Evolutionary conservation across 2,888 invertebrate species (phyloP).

Genomic region (Tyria jacobaeae): DNA sequence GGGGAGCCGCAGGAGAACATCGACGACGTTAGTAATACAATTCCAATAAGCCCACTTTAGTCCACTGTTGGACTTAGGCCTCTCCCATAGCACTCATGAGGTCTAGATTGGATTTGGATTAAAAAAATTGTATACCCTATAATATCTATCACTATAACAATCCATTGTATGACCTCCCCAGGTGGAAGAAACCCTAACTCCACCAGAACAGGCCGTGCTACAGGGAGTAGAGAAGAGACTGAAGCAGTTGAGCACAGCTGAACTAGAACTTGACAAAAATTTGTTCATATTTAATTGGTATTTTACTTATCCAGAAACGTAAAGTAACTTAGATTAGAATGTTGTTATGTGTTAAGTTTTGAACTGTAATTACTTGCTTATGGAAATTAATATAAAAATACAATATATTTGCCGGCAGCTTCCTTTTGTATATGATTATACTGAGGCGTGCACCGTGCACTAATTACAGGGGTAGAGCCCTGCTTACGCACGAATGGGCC

Average conservation of each 20-base stretch:
- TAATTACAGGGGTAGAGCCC: too few species aligned
- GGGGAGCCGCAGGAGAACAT: constrained; percentile 93
- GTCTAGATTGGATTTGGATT: too few species aligned
- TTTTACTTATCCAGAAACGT: constrained; percentile 75
- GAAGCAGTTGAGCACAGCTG: constrained; percentile 91
- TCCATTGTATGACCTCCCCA: constrained; percentile 54
- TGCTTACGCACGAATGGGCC: too few species aligned
- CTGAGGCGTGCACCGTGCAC: too few species aligned
- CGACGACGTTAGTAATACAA: constrained; percentile 88
- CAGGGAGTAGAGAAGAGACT: constrained; percentile 91
- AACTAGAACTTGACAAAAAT: constrained; percentile 93
- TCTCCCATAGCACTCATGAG: too few species aligned
- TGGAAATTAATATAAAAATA: too few species aligned
- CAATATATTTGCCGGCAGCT: too few species aligned
- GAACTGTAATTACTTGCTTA: background rate
- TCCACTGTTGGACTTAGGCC: too few species aligned
- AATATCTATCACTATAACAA: background rate
- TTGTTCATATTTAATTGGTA: constrained; percentile 94
- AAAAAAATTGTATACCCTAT: too few species aligned
- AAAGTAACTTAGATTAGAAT: background rate
- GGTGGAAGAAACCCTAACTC: constrained; percentile 95
- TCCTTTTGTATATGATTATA: too few species aligned
- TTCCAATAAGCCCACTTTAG: too few species aligned
- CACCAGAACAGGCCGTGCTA: constrained; percentile 92
- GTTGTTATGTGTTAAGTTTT: constrained; percentile 1